These are phyloP conservation scores for Epinotia ramella DNA, from an alignment of 2,888 invertebrate genomes.

Conservation along the genomic window DNA sequence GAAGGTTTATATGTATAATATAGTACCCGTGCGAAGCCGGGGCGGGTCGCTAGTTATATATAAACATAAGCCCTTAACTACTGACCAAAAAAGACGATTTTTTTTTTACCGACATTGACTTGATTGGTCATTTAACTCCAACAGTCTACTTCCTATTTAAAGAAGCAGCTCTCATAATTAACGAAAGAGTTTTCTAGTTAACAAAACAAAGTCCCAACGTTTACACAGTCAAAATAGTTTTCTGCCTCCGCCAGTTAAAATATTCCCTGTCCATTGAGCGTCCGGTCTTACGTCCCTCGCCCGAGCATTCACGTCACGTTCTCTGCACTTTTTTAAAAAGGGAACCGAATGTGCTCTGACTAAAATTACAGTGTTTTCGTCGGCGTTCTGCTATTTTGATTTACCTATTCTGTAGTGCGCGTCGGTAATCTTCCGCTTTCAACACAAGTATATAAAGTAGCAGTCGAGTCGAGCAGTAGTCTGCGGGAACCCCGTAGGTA, in stretches of 20 bases:
- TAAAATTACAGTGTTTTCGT: conserved; percentile 81
- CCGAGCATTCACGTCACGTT: conserved; percentile 72
- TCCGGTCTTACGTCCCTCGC: conserved; percentile 55
- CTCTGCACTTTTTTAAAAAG: conserved; percentile 71
- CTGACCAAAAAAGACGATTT: too few species aligned
- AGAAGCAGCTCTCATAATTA: background rate
- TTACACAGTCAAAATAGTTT: conserved; percentile 32
- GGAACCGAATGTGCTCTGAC: conserved; percentile 74
- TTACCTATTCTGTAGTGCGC: conserved; percentile 64
- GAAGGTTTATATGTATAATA: too few species aligned
- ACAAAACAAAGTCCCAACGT: conserved; percentile 5
- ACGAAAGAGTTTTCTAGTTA: background rate
- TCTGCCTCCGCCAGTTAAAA: conserved; percentile 53
- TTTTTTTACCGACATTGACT: too few species aligned
- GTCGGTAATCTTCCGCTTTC: conserved; percentile 36
- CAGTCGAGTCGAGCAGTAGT: background rate
- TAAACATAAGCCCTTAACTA: too few species aligned
- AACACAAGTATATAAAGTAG: conserved; percentile 5
- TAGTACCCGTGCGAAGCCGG: too few species aligned
- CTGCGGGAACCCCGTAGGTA: too few species aligned
- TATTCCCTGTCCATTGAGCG: conserved; percentile 71
- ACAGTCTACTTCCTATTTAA: background rate
- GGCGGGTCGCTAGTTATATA: too few species aligned
- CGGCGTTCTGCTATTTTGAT: conserved; percentile 74
- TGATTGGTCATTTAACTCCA: too few species aligned